Evolutionary conservation across 2,113 vertebrate species (phyloP).

Genomic region (Lophotis ruficrista): DNA sequence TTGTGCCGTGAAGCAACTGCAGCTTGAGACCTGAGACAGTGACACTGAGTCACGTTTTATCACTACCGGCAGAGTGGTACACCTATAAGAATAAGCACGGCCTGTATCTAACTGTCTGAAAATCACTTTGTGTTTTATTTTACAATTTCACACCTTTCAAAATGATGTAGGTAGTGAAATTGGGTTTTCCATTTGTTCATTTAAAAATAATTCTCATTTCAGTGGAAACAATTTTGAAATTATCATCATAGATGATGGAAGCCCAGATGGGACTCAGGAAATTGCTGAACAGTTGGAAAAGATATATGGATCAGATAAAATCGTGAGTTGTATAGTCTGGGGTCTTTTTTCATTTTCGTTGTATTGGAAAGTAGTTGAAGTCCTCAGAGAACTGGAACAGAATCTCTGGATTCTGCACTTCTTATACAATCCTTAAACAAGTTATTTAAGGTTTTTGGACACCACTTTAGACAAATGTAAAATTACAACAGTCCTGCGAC

Average conservation of each 20-base stretch:
- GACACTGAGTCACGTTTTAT: background rate
- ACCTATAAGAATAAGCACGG: accelerated
- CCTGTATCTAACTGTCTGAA: accelerated
- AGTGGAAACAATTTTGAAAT: slow-evolving; percentile 91
- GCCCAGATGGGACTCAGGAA: slow-evolving; percentile 92
- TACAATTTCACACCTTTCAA: too few species aligned
- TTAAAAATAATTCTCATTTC: slow-evolving; percentile 31
- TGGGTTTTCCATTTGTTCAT: background rate
- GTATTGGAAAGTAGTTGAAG: background rate
- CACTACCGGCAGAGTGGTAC: accelerated
- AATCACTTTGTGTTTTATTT: background rate
- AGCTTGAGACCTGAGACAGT: too few species aligned
- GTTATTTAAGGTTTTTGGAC: background rate
- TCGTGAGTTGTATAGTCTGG: slow-evolving; percentile 79
- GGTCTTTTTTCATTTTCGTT: background rate
- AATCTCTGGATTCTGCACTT: background rate
- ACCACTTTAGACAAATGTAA: accelerated
- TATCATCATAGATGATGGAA: slow-evolving; percentile 96
- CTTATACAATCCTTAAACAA: background rate
- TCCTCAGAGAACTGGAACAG: background rate
- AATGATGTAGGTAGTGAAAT: accelerated
- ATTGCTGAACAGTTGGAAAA: slow-evolving; percentile 88
- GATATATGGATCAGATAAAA: slow-evolving; percentile 91
- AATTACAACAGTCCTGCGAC: too few species aligned
- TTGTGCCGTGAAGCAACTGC: background rate